These are phyloP conservation scores for Siphlonurus alternatus DNA, from an alignment of 2,888 invertebrate species.

Conservation along the genomic window DNA sequence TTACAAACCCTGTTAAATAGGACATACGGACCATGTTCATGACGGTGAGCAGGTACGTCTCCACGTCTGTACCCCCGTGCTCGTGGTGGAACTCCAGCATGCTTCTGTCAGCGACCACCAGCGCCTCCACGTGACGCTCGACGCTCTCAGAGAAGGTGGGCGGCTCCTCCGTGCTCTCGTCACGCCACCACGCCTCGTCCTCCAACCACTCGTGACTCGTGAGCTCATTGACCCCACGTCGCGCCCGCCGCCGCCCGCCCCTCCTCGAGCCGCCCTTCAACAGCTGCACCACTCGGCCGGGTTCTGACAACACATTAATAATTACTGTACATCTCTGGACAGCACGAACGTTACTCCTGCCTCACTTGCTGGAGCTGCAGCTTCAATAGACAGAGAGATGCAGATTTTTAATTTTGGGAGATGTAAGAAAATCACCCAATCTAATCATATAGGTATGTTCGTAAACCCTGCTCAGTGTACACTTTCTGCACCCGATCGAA, in stretches of 20 bases:
- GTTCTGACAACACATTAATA: not conserved
- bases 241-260: not conserved
- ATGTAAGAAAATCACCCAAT: too few species aligned
- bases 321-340: too few species aligned
- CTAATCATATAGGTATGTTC: too few species aligned
- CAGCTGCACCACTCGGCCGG: not conserved
- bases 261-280: not conserved
- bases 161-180: not conserved
- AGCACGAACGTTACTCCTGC: too few species aligned
- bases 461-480: too few species aligned
- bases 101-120: conserved; percentile 72
- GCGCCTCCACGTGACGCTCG: conserved; percentile 49
- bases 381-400: too few species aligned
- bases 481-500: too few species aligned
- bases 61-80: conserved; percentile 44
- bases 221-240: not conserved
- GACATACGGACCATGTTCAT: conserved; percentile 66
- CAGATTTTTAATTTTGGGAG: too few species aligned
- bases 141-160: not conserved
- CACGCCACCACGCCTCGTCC: not conserved
- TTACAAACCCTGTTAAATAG: too few species aligned
- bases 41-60: conserved; percentile 73
- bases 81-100: conserved; percentile 75
- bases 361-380: too few species aligned
- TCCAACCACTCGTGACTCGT: not conserved